A percentile compares a stretch with the other conserved stretches of the same genome.
Conservation (phyloP, 2,797 vertebrate species). For the Sphaeramia orbicularis region DNA sequence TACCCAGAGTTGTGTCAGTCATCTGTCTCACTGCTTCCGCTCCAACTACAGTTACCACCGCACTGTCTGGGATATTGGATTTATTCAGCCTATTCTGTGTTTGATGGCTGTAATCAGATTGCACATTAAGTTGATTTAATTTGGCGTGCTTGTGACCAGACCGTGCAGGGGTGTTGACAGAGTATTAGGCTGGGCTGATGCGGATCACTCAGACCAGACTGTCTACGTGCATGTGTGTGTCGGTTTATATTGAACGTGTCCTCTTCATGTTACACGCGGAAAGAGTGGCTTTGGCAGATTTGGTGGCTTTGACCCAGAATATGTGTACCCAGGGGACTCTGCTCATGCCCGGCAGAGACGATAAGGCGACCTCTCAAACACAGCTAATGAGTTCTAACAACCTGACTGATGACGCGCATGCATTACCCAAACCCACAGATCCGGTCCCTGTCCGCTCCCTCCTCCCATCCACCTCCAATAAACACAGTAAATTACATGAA, state of each 20-base stretch:
- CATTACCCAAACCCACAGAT: slow-evolving; percentile 54
- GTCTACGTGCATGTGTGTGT: slow-evolving; percentile 8
- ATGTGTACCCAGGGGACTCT: slow-evolving; percentile 59
- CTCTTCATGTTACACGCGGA: slow-evolving; percentile 67
- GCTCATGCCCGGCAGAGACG: slow-evolving; percentile 34
- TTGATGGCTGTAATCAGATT: slow-evolving; percentile 69
- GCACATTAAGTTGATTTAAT: slow-evolving; percentile 74
- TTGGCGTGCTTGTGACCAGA: slow-evolving; percentile 56
- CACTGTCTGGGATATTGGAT: slow-evolving; percentile 54
- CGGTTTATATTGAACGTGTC: slow-evolving; percentile 34
- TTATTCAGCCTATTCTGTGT: slow-evolving; percentile 62
- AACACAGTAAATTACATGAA: too few relatives aligned
- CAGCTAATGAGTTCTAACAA: slow-evolving; percentile 66
- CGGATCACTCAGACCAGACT: slow-evolving; percentile 39
- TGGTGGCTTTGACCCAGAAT: slow-evolving; percentile 48
- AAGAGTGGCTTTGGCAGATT: slow-evolving; percentile 41
- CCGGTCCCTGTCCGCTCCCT: slow-evolving; percentile 9
- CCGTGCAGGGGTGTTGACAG: slow-evolving; percentile 59
- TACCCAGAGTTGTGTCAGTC: slow-evolving; percentile 49
- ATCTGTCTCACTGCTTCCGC: slow-evolving; percentile 49
- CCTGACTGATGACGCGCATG: slow-evolving; percentile 54
- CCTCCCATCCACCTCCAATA: background rate
- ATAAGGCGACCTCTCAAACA: slow-evolving; percentile 60
- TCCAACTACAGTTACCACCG: slow-evolving; percentile 31
- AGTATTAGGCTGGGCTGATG: slow-evolving; percentile 49